These are phyloP conservation scores for Glaucopsyche alexis DNA, from an alignment of 2,888 invertebrate species.

Conservation along the genomic window DNA sequence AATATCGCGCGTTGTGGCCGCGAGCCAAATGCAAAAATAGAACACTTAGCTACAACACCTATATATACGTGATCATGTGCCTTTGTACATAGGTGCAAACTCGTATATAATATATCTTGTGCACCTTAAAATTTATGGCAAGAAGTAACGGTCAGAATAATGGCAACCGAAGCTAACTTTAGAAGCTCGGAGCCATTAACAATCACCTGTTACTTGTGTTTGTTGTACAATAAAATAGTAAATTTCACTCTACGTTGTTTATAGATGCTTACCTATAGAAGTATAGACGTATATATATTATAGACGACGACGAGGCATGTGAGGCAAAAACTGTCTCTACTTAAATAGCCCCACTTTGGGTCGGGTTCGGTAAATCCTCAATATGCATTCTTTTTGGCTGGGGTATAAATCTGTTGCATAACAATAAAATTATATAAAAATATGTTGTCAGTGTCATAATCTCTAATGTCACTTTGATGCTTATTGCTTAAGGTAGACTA, in stretches of 20 bases:
- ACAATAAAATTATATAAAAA: too few relatives aligned
- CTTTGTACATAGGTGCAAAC: conserved; percentile 30
- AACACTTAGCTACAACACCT: conserved; percentile 62
- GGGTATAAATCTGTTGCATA: too few relatives aligned
- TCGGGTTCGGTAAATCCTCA: too few relatives aligned
- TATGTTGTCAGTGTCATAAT: too few relatives aligned
- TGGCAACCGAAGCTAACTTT: neutral
- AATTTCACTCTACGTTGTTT: neutral
- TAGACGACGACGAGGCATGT: too few relatives aligned
- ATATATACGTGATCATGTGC: conserved; percentile 61
- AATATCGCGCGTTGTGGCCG: conserved; percentile 58
- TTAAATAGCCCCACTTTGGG: too few relatives aligned
- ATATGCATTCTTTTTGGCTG: too few relatives aligned
- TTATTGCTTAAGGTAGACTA: too few relatives aligned
- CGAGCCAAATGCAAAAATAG: conserved; percentile 69
- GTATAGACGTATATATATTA: too few relatives aligned
- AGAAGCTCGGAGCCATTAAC: neutral
- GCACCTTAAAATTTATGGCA: conserved; percentile 2
- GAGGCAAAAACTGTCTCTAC: too few relatives aligned
- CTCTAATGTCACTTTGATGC: too few relatives aligned
- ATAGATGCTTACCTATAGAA: neutral
- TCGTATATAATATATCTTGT: neutral
- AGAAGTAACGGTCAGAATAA: neutral
- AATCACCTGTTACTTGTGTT: neutral
- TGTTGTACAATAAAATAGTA: neutral